These are phyloP conservation scores for Hydriomena furcata DNA, from an alignment of 2,888 invertebrate species.

Conservation along the genomic window DNA sequence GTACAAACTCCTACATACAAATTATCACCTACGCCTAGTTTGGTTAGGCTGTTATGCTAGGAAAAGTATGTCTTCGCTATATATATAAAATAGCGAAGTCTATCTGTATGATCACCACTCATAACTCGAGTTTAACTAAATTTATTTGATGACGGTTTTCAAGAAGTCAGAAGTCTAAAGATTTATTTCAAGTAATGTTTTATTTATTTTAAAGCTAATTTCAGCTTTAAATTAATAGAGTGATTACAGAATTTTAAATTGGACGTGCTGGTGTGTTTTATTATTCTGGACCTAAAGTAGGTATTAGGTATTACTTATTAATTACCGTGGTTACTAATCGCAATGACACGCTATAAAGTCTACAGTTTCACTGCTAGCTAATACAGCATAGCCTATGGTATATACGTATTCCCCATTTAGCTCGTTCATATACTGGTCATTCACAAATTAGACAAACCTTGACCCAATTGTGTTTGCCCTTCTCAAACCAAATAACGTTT, in stretches of 20 bases:
- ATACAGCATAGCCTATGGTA: no score
- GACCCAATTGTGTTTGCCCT: conserved; percentile 70
- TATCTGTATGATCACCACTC: background rate
- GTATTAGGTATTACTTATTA: no score
- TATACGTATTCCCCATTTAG: conserved; percentile 47
- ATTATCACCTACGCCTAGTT: conserved; percentile 31
- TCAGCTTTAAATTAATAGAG: no score
- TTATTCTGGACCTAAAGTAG: no score
- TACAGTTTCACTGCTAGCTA: conserved; percentile 21
- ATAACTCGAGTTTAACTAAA: background rate
- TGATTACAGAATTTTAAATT: no score
- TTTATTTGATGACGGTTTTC: no score
- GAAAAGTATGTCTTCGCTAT: conserved; percentile 10
- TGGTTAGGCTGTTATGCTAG: conserved; percentile 12
- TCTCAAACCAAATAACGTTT: conserved; percentile 54
- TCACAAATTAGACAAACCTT: conserved; percentile 65
- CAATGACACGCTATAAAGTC: conserved; percentile 18
- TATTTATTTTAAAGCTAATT: no score
- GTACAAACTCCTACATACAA: conserved; percentile 32
- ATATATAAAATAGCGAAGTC: background rate
- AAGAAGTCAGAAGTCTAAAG: no score
- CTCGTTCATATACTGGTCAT: conserved; percentile 49
- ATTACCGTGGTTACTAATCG: conserved; percentile 23
- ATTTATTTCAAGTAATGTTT: no score
- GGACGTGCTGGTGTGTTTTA: no score